These are phyloP conservation scores for Gymnopithys bicolor DNA, from an alignment of 2,797 vertebrate genomes.

Conservation along the genomic window DNA sequence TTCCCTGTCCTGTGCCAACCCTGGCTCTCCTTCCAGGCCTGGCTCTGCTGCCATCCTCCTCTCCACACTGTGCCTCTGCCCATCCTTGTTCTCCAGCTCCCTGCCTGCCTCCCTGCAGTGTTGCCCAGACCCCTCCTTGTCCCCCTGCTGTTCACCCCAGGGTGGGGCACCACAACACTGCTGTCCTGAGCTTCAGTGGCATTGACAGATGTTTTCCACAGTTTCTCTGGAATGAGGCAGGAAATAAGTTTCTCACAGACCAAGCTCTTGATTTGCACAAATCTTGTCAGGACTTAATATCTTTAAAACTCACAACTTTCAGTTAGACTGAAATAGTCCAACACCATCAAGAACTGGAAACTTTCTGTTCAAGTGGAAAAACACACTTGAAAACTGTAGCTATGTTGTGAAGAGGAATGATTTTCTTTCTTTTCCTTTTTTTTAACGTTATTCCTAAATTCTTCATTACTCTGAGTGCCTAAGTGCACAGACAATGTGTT, in stretches of 20 bases:
- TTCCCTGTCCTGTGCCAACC: neutral
- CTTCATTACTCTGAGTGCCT: neutral
- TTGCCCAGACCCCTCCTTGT: rapidly evolving
- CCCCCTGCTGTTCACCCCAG: rapidly evolving
- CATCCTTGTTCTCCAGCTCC: neutral
- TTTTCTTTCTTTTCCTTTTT: neutral
- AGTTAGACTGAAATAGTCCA: neutral
- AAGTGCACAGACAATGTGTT: neutral
- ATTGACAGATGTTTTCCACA: neutral
- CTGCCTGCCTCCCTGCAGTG: neutral
- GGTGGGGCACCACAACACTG: rapidly evolving
- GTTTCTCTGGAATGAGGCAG: neutral
- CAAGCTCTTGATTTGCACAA: neutral
- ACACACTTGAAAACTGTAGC: neutral
- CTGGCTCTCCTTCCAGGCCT: neutral
- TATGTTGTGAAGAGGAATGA: neutral
- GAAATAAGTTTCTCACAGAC: neutral
- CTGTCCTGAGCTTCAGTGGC: rapidly evolving
- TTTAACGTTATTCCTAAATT: neutral
- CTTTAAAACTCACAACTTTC: neutral
- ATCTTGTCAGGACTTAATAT: neutral
- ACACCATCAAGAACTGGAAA: neutral
- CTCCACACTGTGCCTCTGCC: rapidly evolving
- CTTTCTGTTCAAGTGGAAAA: slow-evolving; percentile 4
- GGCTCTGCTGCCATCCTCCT: neutral